Evolutionary conservation across 2,113 vertebrate species (phyloP), one percentile per base, ranked within the genome.

Genomic region (Eulemur macaco): DNA sequence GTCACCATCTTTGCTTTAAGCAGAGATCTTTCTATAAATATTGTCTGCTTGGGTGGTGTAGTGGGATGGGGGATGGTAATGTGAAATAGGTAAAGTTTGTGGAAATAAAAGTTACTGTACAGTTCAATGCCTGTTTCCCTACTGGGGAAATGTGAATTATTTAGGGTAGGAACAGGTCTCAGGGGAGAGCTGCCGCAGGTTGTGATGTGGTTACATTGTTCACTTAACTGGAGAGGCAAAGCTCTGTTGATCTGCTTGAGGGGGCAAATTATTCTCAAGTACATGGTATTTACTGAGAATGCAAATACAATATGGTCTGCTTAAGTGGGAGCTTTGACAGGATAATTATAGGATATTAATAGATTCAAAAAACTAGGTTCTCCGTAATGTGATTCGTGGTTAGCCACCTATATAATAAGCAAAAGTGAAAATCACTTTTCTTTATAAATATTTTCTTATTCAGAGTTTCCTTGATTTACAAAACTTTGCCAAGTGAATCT

Each of bases 331-430:
- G 39, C 77, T 82, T 85, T 89, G 94, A 74, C 54, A 52, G 60
- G 52, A n/a, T 90, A 95, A 94, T 96, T 87, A 93, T 20, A 94
- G 81, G 93, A 78, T 74, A 93, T 66, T 82, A 76, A 66, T 88
- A 94, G 78, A 74, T 60, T 93, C 21, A 78, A 82, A 93, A 86
- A 68, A 77, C 50, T 52, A 37, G 78, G 60, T 86, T 86, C n/a
- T 82, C 42, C 34, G 10, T 17, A 29, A 23, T 39, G 52, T 54
- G 64, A 29, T 60, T 64, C 18, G 1, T n/a, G 58, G 60, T 93
- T 87, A 68, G 42, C 54, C 86, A 86, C 80, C 68, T 68, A 20
- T 54, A 13, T 68, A 87, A 82, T 78, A 52, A 63, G 54, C 68
- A 93, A 88, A 93, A 69, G 29, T 63, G 68, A 73, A 96, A 74